phyloP scores from a whole-genome alignment of 1,140 invertebrate species.

The Lordiphosa stackelbergi region DNA sequence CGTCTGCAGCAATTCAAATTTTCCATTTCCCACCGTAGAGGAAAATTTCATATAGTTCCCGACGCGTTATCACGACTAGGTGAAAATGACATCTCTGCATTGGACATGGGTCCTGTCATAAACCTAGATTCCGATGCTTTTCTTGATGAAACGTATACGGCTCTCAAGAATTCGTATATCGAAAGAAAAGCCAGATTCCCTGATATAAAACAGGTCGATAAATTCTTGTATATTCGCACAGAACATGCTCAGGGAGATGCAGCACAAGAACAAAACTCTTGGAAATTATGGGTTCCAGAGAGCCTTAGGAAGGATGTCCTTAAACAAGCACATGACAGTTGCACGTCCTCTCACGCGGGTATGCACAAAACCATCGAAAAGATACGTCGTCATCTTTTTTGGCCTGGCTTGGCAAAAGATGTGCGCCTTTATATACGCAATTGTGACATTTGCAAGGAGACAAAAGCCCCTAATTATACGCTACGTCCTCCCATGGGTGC shows the following conservation, averaged over 20 bases:
- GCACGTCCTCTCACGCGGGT: too few species aligned
- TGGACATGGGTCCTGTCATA: background rate
- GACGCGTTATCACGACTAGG: background rate
- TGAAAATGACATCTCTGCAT: background rate
- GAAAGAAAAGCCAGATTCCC: too few species aligned
- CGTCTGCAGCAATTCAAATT: background rate
- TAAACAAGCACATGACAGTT: too few species aligned
- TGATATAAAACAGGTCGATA: too few species aligned
- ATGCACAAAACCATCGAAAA: conserved; percentile 8
- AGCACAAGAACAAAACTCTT: too few species aligned
- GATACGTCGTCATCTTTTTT: conserved; percentile 6
- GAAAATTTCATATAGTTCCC: background rate
- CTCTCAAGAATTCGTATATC: too few species aligned
- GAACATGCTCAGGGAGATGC: too few species aligned
- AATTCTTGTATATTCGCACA: too few species aligned
- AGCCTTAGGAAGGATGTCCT: too few species aligned
- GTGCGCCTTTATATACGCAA: background rate
- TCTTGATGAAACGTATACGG: too few species aligned
- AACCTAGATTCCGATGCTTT: too few species aligned
- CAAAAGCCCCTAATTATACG: conserved; percentile 5
- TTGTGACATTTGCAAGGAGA: conserved; percentile 1
- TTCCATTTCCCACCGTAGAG: background rate
- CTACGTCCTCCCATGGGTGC: conserved; percentile 4
- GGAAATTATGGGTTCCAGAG: too few species aligned
- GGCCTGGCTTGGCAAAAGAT: background rate